These are phyloP conservation scores for Diaphora mendica DNA, from an alignment of 2,888 invertebrate species.

Conservation along the genomic window DNA sequence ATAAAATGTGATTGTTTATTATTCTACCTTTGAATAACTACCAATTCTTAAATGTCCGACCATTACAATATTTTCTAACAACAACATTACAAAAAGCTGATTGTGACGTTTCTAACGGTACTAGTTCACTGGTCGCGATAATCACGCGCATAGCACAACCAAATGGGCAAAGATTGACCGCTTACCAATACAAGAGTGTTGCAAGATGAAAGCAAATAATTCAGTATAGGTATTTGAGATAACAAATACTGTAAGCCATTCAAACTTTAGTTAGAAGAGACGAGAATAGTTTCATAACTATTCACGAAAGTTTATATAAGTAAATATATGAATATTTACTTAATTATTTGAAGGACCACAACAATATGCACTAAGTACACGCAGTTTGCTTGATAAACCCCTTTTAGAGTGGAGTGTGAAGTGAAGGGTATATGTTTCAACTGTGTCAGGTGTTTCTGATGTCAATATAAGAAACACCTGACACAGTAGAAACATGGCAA, in stretches of 20 bases:
- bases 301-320: no score
- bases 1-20: not conserved
- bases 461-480: no score
- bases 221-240: not conserved
- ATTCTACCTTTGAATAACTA: not conserved
- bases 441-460: no score
- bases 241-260: not conserved
- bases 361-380: not conserved
- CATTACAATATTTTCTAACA: not conserved
- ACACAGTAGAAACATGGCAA: no score
- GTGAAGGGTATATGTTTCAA: not conserved
- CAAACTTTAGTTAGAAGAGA: no score
- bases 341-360: not conserved
- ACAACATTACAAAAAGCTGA: slow-evolving; percentile 7
- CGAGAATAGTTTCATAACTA: not conserved
- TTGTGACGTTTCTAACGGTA: slow-evolving; percentile 41
- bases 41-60: not conserved
- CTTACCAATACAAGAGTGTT: slow-evolving; percentile 29
- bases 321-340: not conserved
- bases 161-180: slow-evolving; percentile 33
- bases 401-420: not conserved
- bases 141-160: slow-evolving; percentile 31
- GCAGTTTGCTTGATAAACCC: no score
- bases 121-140: slow-evolving; percentile 33
- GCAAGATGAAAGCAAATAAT: not conserved